phyloP scores from a whole-genome alignment of 1,140 invertebrate genomes.

The Trichonephila inaurata region DNA sequence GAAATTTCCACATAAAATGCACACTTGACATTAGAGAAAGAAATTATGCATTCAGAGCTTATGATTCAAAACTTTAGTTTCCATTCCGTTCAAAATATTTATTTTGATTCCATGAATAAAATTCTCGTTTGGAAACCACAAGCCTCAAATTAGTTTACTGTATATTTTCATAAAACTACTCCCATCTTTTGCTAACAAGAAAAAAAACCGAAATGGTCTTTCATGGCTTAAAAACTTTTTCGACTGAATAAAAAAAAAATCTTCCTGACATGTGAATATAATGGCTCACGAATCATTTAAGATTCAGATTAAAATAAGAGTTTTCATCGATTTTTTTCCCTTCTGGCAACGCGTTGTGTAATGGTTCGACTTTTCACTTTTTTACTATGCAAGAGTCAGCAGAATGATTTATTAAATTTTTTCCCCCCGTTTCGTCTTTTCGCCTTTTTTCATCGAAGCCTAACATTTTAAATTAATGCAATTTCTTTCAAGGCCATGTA shows the following conservation, averaged over 20 bases:
- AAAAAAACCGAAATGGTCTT: not conserved
- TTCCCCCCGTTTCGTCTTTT: not conserved
- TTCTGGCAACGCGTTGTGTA: not conserved
- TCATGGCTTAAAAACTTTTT: not conserved
- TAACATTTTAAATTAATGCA: conserved; percentile 50
- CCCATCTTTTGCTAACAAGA: not conserved
- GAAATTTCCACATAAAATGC: too few species aligned
- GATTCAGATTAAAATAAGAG: conserved; percentile 50
- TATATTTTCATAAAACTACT: not conserved
- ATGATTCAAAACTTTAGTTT: not conserved
- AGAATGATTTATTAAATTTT: conserved; percentile 45
- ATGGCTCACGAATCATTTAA: conserved; percentile 47
- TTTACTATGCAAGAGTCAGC: conserved; percentile 1
- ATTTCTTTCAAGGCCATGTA: conserved; percentile 44
- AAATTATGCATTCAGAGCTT: not conserved
- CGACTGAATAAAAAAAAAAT: not conserved
- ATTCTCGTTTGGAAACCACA: not conserved
- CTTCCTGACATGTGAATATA: conserved; percentile 44
- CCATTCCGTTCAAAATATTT: not conserved
- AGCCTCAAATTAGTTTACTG: not conserved
- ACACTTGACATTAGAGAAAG: not conserved
- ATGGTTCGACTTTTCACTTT: conserved; percentile 4
- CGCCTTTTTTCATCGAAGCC: not conserved
- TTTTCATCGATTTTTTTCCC: conserved; percentile 26
- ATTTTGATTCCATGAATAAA: not conserved